Evolutionary conservation across 2,797 vertebrate genomes (phyloP).

Genomic region (Chiloscyllium punctatum): DNA sequence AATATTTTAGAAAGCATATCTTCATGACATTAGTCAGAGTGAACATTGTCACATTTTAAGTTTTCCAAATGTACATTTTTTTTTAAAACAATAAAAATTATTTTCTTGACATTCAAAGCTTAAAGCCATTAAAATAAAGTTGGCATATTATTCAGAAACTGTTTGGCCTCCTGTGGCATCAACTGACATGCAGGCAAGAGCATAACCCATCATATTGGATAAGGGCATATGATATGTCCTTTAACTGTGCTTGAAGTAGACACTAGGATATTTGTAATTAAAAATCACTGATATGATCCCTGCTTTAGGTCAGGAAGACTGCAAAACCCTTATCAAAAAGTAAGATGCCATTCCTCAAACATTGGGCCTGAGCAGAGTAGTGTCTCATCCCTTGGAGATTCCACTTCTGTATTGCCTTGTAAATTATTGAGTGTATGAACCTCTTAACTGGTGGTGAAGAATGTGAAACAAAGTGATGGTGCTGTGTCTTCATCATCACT

Average conservation of each 20-base stretch:
- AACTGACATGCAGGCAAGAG: not conserved
- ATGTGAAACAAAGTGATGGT: not conserved
- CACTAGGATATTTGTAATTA: not conserved
- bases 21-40: not conserved
- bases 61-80: not conserved
- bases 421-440: not conserved
- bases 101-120: not conserved
- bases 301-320: not conserved
- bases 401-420: not conserved
- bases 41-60: not conserved
- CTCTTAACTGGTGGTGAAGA: not conserved
- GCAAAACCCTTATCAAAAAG: not conserved
- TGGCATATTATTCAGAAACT: not conserved
- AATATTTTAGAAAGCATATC: too few species aligned
- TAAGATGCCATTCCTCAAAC: not conserved
- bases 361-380: not conserved
- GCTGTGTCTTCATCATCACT: not conserved
- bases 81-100: not conserved
- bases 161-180: not conserved
- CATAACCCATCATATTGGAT: not conserved
- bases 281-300: too few species aligned
- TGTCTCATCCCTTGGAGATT: not conserved
- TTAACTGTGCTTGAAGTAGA: not conserved
- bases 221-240: not conserved
- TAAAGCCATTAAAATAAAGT: not conserved